phyloP scores from a whole-genome alignment of 2,888 invertebrate species.

The Nemotelus nigrinus region DNA sequence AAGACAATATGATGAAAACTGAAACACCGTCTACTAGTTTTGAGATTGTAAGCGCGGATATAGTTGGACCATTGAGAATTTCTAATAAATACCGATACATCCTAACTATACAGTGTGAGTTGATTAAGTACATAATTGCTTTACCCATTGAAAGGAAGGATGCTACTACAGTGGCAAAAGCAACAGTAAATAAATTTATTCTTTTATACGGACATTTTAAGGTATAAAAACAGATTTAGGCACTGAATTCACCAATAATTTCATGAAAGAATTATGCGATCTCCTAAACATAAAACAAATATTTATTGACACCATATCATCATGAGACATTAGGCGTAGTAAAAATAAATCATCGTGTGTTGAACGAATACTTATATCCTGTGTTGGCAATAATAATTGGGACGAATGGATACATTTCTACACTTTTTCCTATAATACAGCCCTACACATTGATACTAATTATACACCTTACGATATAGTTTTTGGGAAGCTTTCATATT shows the following conservation, averaged over 20 bases:
- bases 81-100: constrained; percentile 12
- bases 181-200: constrained; percentile 5
- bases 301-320: constrained; percentile 35
- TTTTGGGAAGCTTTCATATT: not conserved
- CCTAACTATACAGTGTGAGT: constrained; percentile 14
- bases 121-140: constrained; percentile 46
- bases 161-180: not conserved
- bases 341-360: constrained; percentile 27
- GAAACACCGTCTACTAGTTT: constrained; percentile 8
- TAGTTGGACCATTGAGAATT: not conserved
- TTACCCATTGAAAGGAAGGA: constrained; percentile 44
- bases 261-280: constrained; percentile 31
- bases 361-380: constrained; percentile 41
- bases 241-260: constrained; percentile 15
- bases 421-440: constrained; percentile 36
- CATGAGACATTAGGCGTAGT: constrained; percentile 37
- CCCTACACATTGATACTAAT: constrained; percentile 1
- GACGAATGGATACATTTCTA: constrained; percentile 38
- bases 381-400: constrained; percentile 21
- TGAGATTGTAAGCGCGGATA: not conserved
- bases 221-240: constrained; percentile 5
- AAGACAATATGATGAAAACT: constrained; percentile 21
- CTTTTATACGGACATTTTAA: not conserved
- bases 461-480: constrained; percentile 28
- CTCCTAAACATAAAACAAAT: constrained; percentile 34